Evolutionary conservation across 1,140 invertebrate species (phyloP), one percentile per base, ranked within the genome.

Genomic region (Conus ventricosus): DNA sequence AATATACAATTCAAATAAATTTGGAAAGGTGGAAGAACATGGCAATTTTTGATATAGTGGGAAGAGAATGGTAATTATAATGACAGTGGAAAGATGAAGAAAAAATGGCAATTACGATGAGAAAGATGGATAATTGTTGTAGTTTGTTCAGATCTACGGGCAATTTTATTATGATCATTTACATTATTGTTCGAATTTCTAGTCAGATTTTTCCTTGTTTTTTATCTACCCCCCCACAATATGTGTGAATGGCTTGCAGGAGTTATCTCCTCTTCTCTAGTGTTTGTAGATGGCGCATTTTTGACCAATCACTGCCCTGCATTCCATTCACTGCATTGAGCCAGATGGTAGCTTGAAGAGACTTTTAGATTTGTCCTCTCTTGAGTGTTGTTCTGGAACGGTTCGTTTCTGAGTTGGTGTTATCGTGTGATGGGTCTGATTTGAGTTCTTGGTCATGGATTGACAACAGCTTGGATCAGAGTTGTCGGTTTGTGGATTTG

Each of bases 241-340:
- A 39, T 39, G 57, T 51, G 67, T 53, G 75, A 86, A 86, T 86
- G 85, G 53, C 85, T 76, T 86, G 67, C 57, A 60, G 15, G 57
- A 63, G 81, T 84, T 60, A 27, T 63, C 57, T 84, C 82, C 82
- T 84, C 82, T 63, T 84, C 81, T 83, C 51, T 84, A 84, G 55
- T 84, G 25, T 25, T 11, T 17, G 55, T 84, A 84, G 82, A 84
- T 84, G 82, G 82, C 82, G 82, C 82, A 84, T 55, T 84, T 84
- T 84, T 84, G 82, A 84, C 82, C 82, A 84, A 84, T 84, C 82
- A 84, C 82, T 63, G 55, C 25, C 82, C 82, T 84, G 82, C 82
- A 84, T 84, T 84, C 60, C 5, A 25, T 84, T 84, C 82, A 84
- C 82, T 84, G 82, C 82, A 84, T 84, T 17, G 55, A 84, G 82